A percentile compares a stretch with the other conserved stretches of the same genome.
Evolutionary conservation across 2,113 vertebrate species (phyloP).

Genomic region (Carollia perspicillata): DNA sequence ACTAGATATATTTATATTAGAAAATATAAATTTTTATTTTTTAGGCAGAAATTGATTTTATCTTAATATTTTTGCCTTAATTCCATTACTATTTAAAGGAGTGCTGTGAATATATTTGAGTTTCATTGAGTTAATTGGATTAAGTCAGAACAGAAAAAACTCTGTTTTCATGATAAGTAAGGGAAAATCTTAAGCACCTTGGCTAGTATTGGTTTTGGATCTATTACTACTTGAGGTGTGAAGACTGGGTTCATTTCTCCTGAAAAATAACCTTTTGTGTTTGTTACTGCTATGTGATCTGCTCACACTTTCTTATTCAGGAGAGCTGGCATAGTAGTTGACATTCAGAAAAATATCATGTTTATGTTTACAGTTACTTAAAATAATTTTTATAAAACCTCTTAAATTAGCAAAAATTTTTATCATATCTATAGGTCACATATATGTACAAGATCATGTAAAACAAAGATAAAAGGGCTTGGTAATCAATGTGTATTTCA

Average conservation of each 20-base stretch:
- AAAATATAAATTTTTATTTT: not conserved
- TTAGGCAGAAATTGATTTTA: constrained; percentile 7
- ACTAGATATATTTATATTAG: not conserved
- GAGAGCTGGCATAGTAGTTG: not conserved
- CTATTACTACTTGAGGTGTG: not conserved
- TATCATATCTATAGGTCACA: not conserved
- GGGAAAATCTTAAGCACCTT: not conserved
- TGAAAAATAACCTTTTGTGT: constrained; percentile 9
- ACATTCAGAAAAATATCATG: not conserved
- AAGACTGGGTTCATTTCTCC: not conserved
- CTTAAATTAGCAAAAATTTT: not conserved
- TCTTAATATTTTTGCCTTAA: not conserved
- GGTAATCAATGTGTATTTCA: not conserved
- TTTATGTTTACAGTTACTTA: not conserved
- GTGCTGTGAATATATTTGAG: not conserved
- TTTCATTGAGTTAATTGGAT: not conserved
- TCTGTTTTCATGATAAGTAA: not conserved
- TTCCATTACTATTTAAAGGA: not conserved
- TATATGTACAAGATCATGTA: not conserved
- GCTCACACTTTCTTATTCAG: not conserved
- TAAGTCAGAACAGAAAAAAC: not conserved
- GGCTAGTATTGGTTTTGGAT: not conserved
- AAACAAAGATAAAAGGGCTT: not conserved
- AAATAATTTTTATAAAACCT: not conserved
- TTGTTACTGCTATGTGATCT: not conserved